Evolutionary conservation across 2,797 vertebrate species (phyloP), one percentile per base, ranked within the genome.

Genomic region (Microctenopoma stevenorrisi): DNA sequence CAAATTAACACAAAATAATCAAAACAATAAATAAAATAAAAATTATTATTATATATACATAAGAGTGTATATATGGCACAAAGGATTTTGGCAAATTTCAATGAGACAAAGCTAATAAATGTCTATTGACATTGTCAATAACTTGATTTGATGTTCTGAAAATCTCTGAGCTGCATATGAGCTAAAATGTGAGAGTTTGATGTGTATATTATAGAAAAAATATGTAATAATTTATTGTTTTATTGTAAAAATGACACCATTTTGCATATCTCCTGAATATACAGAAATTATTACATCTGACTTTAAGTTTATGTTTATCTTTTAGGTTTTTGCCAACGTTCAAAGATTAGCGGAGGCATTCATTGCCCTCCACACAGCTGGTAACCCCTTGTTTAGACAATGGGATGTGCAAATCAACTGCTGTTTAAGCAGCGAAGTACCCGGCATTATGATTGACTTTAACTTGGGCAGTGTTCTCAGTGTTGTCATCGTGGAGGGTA

Each of bases 361-460:
- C 50, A 95, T 98, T 76, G 92, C 94, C 67, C 94, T 99, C 10
- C 92, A 95, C 78, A 81, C 88, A 18, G 95, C 97, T 76, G 98
- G 98, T 11, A 98, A 97, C 88, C 89, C 96, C 80, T 91, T 99
- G 1, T 98, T 99, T 81, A 94, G 95, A 78, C 83, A 89, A 59
- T 99, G 97, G 97, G 87, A 92, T 4, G 94, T 93, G 0, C 25
- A 84, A 0, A 90, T 98, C 58, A 89, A 88, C 66, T 97, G 96
- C 52, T 92, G 85, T 38, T 82, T 86, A 0, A 73, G 55, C 35
- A 6, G 44, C 7, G 30, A 65, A 2, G 78, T 78, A 11, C 62
- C 83, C 0, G 90, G 91, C 40, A 83, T 98, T 66, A 7, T 33
- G 5, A 92, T 99, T 67, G 92, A 96, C 83, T 98, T 98, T 61